Evolutionary conservation across 1,140 invertebrate species (phyloP), one percentile per base, ranked within the genome.

Genomic region (Anoplophora glabripennis): DNA sequence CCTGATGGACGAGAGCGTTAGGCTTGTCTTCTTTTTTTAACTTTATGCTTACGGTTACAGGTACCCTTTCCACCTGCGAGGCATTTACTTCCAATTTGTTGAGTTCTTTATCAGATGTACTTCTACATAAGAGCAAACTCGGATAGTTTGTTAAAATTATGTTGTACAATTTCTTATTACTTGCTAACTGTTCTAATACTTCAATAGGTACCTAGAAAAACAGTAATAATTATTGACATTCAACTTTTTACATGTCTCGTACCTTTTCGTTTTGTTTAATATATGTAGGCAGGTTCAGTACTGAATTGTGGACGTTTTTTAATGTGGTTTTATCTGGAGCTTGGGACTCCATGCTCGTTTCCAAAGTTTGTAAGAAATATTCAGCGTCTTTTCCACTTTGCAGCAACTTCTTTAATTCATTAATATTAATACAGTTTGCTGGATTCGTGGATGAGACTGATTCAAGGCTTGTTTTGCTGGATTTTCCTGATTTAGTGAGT

Each of bases 261-360:
- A 89, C 85, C 77, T 85, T 86, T 71, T 88, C 86, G 61, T 81
- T 84, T 65, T 84, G 80, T 55, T 79, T 81, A 1, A 90, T 75
- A 72, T 87, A 89, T 1, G 88, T 89, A 0, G 89, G 89, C 34
- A 92, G 73, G 75, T 88, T 85, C 17, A 89, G 79, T 46, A 89
- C 81, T 15, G 89, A 91, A 48, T 80, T 68, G 48, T 77, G 77
- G 53, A 68, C 63, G 7, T 63, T 52, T 46, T 55, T 57, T 59
- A 65, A 28, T 53, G 46, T 34, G 46, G 47, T 53, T 71, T 73
- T 34, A 70, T 76, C 14, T 66, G 72, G 54, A 10, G 10, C n/a
- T 7, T 54, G 46, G 72, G 42, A 54, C 69, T 81, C 76, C 49
- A 81, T 80, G 28, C 72, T 80, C 0, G 83, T 84, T 9, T 82